phyloP scores from a whole-genome alignment of 2,113 vertebrate species.

The Semicossyphus pulcher region DNA sequence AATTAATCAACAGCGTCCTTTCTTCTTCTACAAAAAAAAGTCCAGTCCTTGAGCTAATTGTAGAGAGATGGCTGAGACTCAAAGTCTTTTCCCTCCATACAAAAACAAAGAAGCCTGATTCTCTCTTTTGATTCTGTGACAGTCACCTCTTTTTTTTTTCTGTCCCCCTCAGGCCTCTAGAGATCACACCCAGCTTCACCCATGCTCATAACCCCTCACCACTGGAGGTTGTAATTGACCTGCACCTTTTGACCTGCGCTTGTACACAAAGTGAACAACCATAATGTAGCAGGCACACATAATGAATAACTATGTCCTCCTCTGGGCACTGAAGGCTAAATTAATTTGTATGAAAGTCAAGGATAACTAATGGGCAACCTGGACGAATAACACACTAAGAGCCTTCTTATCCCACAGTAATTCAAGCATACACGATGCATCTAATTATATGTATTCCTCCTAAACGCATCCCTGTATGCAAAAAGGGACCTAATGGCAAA shows the following conservation, averaged over 20 bases:
- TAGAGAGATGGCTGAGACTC: constrained; percentile 45
- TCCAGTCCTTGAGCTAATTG: constrained; percentile 66
- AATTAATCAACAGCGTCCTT: constrained; percentile 69
- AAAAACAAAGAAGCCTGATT: constrained; percentile 31
- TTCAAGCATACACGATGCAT: constrained; percentile 57
- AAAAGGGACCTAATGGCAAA: constrained; percentile 69
- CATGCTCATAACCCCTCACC: neutral
- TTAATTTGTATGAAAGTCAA: constrained; percentile 75
- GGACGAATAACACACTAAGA: constrained; percentile 62
- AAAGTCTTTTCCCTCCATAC: constrained; percentile 16
- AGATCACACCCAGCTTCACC: constrained; percentile 39
- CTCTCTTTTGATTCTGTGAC: constrained; percentile 24
- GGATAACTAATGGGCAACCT: constrained; percentile 64
- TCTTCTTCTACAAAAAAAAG: constrained; percentile 33
- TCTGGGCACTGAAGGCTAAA: constrained; percentile 54
- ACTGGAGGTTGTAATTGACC: constrained; percentile 43
- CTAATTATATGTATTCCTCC: constrained; percentile 66
- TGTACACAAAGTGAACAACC: constrained; percentile 42
- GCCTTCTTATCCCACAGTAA: constrained; percentile 32
- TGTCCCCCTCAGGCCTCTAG: neutral
- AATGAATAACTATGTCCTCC: constrained; percentile 41
- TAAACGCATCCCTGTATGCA: constrained; percentile 56
- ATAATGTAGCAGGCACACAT: constrained; percentile 26
- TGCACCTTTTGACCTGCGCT: constrained; percentile 51
- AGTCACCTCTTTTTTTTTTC: neutral